phyloP scores from a whole-genome alignment of 64 coral and sea anemone genomes.

The Porites lutea region DNA sequence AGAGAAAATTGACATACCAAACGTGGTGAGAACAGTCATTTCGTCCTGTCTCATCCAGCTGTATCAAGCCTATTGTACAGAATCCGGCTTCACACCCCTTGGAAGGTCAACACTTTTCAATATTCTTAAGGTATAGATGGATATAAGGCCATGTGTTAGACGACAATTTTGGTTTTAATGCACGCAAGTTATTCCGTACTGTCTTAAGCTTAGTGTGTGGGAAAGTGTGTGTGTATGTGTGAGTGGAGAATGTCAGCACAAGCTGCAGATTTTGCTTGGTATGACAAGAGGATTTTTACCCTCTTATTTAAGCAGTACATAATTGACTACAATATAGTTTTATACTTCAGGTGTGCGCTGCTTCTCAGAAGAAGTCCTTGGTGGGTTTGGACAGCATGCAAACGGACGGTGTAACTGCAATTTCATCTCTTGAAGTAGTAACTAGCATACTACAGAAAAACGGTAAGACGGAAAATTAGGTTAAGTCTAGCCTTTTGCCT shows the following conservation, averaged over 20 bases:
- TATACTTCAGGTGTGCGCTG: constrained; percentile 8
- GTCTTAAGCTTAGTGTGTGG: not conserved
- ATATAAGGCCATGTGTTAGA: not conserved
- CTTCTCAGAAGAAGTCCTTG: constrained; percentile 14
- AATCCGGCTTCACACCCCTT: too few relatives aligned
- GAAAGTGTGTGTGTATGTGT: too few relatives aligned
- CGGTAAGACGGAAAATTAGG: not conserved
- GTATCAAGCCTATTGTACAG: too few relatives aligned
- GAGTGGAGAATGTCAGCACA: not conserved
- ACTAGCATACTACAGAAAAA: constrained; percentile 1
- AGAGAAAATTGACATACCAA: constrained; percentile 1
- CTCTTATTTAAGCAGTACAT: not conserved
- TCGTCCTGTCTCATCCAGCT: not conserved
- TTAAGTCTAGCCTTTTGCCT: too few relatives aligned
- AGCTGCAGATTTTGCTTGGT: constrained; percentile 28
- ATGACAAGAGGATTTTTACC: not conserved
- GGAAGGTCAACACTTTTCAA: too few relatives aligned
- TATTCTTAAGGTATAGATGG: constrained; percentile 17
- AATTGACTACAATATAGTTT: not conserved
- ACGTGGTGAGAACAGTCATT: constrained; percentile 1
- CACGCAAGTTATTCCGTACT: not conserved
- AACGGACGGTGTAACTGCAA: constrained; percentile 10
- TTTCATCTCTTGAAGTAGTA: too few relatives aligned
- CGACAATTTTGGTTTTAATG: too few relatives aligned
- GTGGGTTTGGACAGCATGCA: constrained; percentile 20